phyloP scores from a whole-genome alignment of 2,888 invertebrate genomes.

The Pachycephus smyrnensis region DNA sequence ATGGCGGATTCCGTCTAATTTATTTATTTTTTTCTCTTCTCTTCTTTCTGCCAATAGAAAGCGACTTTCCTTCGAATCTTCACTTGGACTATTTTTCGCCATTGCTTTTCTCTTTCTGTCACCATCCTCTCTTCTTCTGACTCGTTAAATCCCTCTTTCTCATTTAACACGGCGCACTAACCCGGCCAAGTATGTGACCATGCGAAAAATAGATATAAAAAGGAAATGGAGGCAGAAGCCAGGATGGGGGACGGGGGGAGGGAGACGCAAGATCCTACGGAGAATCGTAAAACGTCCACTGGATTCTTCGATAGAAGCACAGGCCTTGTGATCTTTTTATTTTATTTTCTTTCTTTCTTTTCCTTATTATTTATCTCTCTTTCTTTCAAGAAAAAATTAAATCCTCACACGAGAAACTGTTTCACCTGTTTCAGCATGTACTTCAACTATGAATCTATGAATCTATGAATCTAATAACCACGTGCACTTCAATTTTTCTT shows the following conservation, averaged over 20 bases:
- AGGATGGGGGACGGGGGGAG: neutral
- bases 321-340: neutral
- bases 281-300: neutral
- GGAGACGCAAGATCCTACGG: neutral
- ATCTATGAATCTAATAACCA: too few species aligned
- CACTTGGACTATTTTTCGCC: neutral
- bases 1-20: neutral
- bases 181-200: neutral
- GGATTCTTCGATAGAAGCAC: too few species aligned
- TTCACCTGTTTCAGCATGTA: neutral
- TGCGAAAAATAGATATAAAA: neutral
- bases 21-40: neutral
- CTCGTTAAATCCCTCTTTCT: neutral
- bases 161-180: neutral
- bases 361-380: neutral
- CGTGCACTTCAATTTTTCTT: too few species aligned
- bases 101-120: slow-evolving; percentile 7
- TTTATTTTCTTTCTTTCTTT: neutral
- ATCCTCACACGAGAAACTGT: neutral
- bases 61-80: slow-evolving; percentile 25
- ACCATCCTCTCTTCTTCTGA: neutral
- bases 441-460: neutral
- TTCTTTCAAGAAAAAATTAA: neutral
- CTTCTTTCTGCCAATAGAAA: slow-evolving; percentile 15
- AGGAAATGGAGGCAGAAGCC: neutral